Conservation (phyloP, 2,888 invertebrate species). For the Baccha elongata region DNA sequence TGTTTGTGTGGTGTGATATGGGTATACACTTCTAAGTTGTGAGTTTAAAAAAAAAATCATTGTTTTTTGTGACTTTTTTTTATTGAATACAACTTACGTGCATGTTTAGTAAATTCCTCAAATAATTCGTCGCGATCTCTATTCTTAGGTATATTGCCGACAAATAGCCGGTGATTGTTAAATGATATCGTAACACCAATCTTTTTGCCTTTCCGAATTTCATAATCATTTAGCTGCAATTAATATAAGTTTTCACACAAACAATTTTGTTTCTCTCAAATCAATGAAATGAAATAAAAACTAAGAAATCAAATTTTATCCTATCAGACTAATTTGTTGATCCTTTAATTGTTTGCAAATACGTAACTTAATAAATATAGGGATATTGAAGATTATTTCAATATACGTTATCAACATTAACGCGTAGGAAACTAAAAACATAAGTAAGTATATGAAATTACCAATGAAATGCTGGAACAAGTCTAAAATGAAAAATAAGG, state of each 20-base stretch:
- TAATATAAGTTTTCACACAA: conserved; percentile 85
- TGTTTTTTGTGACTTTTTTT: conserved; percentile 76
- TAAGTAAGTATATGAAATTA: not conserved
- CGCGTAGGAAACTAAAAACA: no score
- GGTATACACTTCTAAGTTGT: conserved; percentile 46
- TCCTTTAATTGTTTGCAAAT: conserved; percentile 32
- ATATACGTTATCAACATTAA: no score
- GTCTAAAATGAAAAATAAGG: conserved; percentile 32
- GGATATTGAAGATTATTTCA: no score
- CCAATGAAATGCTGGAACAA: conserved; percentile 22
- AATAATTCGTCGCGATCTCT: conserved; percentile 99
- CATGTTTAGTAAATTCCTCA: conserved; percentile 99
- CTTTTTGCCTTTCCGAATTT: conserved; percentile 99
- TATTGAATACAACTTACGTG: conserved; percentile 91
- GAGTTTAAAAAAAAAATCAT: conserved; percentile 46
- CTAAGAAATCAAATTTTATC: conserved; percentile 33
- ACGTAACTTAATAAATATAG: no score
- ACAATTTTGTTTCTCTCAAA: conserved; percentile 77
- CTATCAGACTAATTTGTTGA: conserved; percentile 18
- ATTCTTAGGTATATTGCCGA: conserved; percentile 99
- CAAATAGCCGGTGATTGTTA: conserved; percentile 99
- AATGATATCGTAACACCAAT: conserved; percentile 99
- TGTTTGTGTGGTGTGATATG: conserved; percentile 50
- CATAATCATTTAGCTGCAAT: conserved; percentile 99
- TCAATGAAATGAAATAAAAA: conserved; percentile 72